Percentiles rank a stretch among this genome's conserved stretches.
Conservation (phyloP, 2,888 invertebrate species). For the Leistus spinibarbis region DNA sequence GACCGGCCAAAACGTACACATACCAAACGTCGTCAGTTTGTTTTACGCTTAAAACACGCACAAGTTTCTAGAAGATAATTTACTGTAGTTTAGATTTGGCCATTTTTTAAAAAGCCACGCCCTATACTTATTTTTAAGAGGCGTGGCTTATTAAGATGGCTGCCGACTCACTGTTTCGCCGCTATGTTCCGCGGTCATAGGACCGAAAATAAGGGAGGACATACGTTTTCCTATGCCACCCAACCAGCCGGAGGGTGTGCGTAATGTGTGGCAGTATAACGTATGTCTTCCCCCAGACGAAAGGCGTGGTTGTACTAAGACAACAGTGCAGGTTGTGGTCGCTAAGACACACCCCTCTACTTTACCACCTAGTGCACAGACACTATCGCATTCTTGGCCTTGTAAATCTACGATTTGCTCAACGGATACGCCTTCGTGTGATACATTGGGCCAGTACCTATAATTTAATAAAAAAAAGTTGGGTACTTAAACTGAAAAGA, state of each 20-base stretch:
- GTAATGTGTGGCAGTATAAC: slow-evolving; percentile 69
- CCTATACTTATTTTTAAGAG: not conserved
- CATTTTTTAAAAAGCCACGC: not conserved
- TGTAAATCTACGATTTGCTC: slow-evolving; percentile 87
- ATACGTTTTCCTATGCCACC: slow-evolving; percentile 85
- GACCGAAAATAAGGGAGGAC: slow-evolving; percentile 81
- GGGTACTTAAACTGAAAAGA: too few species aligned
- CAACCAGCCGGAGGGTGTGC: slow-evolving; percentile 81
- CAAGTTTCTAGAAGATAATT: slow-evolving; percentile 59
- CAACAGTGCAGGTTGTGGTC: slow-evolving; percentile 89
- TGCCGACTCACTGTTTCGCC: slow-evolving; percentile 68
- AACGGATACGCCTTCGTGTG: slow-evolving; percentile 83
- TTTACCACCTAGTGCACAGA: slow-evolving; percentile 62
- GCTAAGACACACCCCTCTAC: slow-evolving; percentile 78
- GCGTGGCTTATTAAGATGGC: not conserved
- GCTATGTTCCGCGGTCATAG: slow-evolving; percentile 66
- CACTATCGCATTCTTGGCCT: slow-evolving; percentile 77
- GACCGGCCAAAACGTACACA: slow-evolving; percentile 77
- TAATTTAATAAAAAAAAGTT: not conserved
- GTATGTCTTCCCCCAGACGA: slow-evolving; percentile 69
- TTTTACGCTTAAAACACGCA: slow-evolving; percentile 68
- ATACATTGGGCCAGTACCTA: slow-evolving; percentile 88
- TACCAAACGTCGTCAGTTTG: slow-evolving; percentile 59
- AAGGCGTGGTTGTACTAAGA: slow-evolving; percentile 70
- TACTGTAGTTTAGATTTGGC: not conserved